Evolutionary conservation across 2,888 invertebrate genomes (phyloP), one percentile per base, ranked within the genome.

Genomic region (Microctonus brassicae): DNA sequence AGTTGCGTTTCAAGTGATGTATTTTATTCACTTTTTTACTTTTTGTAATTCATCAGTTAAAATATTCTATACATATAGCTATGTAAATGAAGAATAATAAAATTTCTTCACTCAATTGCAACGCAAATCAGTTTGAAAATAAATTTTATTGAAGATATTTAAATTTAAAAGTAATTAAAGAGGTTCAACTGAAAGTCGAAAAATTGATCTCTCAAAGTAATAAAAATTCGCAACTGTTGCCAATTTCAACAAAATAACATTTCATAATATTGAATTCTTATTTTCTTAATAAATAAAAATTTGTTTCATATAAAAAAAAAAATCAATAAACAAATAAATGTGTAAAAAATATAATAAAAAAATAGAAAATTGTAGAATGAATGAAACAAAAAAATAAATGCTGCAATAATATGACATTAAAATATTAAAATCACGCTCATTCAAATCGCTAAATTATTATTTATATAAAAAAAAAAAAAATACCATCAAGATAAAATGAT

Each of bases 391-490:
- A 7, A 5, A 5, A 47, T n/a, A 47, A 47, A 17, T n/a, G 1
- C 6, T 47, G 61, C 61, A 60, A 68, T 42, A 29, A n/a, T n/a
- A n/a, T n/a, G n/a, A n/a, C n/a, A n/a, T n/a, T 10, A 24, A 39
- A 67, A n/a, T 26, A 34, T 47, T 47, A 33, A 22, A 53, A 68
- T 68, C 61, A 61, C 68, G 68, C 61, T 52, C 42, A 6, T 36
- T 34, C 24, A 22, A 68, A 61, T 68, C 68, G 61, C 11, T 13
- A 42, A 20, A 60, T 33, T 60, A 47, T 68, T 68, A 6, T 20
- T 29, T 34, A 9, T n/a, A 36, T 53, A 53, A 68, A 68, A 68
- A 29, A 29, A 29, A 29, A 29, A 61, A 53, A 68, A 68, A 68
- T 61, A 60, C 39, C 17, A 47, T 52, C 24, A 53, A 20, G 52